Evolutionary conservation across 2,113 vertebrate species (phyloP).

Genomic region (Coturnix japonica): DNA sequence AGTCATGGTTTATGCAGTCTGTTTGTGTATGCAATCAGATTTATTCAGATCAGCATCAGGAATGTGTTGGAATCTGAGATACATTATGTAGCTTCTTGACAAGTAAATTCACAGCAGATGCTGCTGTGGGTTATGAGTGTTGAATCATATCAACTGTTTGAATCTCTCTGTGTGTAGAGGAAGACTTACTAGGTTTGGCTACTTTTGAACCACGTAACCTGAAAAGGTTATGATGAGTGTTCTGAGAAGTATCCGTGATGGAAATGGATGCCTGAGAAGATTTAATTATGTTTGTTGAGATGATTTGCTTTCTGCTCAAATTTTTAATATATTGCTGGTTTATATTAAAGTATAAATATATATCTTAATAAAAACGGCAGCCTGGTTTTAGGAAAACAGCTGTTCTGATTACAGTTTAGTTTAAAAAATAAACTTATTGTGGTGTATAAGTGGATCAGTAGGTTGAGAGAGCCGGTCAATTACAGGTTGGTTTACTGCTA

Average conservation of each 20-base stretch:
- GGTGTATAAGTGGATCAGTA: not conserved
- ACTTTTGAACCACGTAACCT: not conserved
- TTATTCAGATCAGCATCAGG: constrained; percentile 43
- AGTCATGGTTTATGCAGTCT: constrained; percentile 29
- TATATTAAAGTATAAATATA: not conserved
- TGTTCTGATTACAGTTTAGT: not conserved
- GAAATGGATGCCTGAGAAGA: not conserved
- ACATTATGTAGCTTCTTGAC: not conserved
- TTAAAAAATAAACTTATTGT: not conserved
- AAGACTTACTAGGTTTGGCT: not conserved
- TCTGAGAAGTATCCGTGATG: not conserved
- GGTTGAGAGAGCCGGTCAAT: not conserved
- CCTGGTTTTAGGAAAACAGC: not conserved
- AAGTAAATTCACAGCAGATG: constrained; percentile 4
- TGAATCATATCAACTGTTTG: not conserved
- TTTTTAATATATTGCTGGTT: not conserved
- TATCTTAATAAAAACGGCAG: not conserved
- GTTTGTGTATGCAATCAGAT: not conserved
- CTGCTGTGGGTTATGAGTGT: not conserved
- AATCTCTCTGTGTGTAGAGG: not conserved
- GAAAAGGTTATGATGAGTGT: not conserved
- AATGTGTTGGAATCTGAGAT: not conserved
- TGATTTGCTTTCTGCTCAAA: not conserved
- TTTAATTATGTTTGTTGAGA: not conserved
- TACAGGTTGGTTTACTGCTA: not conserved